Evolutionary conservation across 2,797 vertebrate genomes (phyloP), one percentile per base, ranked within the genome.

Genomic region (Coranthus polyacanthus): DNA sequence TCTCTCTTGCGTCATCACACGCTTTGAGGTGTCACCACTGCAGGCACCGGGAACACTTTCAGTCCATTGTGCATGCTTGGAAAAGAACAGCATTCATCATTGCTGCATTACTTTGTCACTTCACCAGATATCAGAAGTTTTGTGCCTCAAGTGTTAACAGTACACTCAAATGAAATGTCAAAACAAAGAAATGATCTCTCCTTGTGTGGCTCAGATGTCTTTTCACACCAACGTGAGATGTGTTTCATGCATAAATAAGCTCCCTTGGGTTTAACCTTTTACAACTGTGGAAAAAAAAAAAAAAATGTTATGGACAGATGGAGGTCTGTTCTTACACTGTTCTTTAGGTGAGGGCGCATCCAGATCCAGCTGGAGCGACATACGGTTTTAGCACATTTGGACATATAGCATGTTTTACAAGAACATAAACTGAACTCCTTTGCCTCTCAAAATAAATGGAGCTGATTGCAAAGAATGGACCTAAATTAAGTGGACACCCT

Each of bases 131-230:
- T 43, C 52, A 13, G 5, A 26, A 5, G 15, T 42, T 16, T 56
- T 15, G 21, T 18, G 4, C 16, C 38, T 15, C 13, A 47, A 12
- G 13, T 45, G 52, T 22, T 49, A 29, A 43, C 18, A 32, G 26
- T 22, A 5, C 9, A 26, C 49, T 15, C 24, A 52, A 57, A 68
- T 68, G 15, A 53, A 61, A 76, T 15, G 39, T 79, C 66, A 75
- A 55, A 69, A 64, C 26, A 64, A 50, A 59, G 13, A 18, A 56
- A 47, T 41, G 51, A 39, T 42, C 0, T 45, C 3, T 17, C 29
- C 18, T 22, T 24, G 16, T 36, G n/a, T 46, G 46, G 6, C 44
- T 43, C 26, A 11, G 9, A 17, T 4, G 3, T 29, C 24, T 43
- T 60, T 37, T 50, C 13, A 53, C n/a, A 61, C 18, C 18, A 13